phyloP scores from a whole-genome alignment of 2,888 invertebrate species.

The Nomada hirtipes region DNA sequence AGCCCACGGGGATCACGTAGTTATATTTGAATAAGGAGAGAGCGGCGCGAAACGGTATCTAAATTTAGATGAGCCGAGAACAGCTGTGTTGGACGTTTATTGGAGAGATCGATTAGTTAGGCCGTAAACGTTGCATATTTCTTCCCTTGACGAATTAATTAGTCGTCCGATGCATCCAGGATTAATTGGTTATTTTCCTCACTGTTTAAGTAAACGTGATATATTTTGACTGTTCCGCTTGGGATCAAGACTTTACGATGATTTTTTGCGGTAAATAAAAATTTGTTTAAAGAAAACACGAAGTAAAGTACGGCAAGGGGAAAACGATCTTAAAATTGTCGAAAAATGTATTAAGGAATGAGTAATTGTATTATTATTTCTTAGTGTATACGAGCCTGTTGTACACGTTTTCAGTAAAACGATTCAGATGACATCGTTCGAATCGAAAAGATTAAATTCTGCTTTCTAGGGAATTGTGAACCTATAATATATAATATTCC shows the following conservation, averaged over 20 bases:
- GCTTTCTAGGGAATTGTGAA: neutral
- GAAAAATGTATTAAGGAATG: too few species aligned
- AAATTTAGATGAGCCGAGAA: conserved; percentile 29
- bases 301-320: too few species aligned
- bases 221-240: neutral
- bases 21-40: conserved; percentile 26
- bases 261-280: too few species aligned
- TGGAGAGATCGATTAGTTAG: conserved; percentile 10
- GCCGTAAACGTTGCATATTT: neutral
- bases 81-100: conserved; percentile 17
- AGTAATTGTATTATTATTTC: too few species aligned
- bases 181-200: neutral
- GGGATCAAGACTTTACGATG: too few species aligned
- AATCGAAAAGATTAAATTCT: neutral
- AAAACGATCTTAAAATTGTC: too few species aligned
- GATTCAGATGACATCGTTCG: too few species aligned
- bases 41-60: neutral
- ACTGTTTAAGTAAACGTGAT: neutral
- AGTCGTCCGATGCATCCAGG: neutral
- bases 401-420: too few species aligned
- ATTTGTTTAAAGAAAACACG: too few species aligned
- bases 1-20: conserved; percentile 8
- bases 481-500: neutral
- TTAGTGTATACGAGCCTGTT: too few species aligned
- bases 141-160: conserved; percentile 15